Conservation (phyloP, 2,888 invertebrate genomes). For the Siphonodentalium dalli region DNA sequence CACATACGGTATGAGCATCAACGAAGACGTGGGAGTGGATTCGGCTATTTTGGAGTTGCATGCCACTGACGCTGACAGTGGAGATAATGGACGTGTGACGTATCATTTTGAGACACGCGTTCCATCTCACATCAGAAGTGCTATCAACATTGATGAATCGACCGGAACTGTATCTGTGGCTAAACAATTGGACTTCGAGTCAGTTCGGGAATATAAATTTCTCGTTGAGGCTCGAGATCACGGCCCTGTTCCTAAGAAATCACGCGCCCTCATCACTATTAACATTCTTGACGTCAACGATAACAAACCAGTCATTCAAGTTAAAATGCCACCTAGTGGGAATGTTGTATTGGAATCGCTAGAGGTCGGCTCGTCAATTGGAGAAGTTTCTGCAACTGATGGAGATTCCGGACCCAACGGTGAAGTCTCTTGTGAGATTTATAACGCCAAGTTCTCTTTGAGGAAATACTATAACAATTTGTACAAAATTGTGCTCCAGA, state of each 20-base stretch:
- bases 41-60: constrained; percentile 68
- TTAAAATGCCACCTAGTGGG: constrained; percentile 83
- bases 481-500: constrained; percentile 41
- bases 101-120: constrained; percentile 61
- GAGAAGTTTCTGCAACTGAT: constrained; percentile 82
- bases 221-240: constrained; percentile 67
- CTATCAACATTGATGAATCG: constrained; percentile 76
- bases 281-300: constrained; percentile 77
- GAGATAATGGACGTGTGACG: constrained; percentile 73
- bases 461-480: constrained; percentile 35
- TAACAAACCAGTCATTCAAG: constrained; percentile 85
- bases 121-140: constrained; percentile 35
- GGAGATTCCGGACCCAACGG: constrained; percentile 46
- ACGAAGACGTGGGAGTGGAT: constrained; percentile 40
- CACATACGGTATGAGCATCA: constrained; percentile 39
- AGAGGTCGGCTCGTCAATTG: constrained; percentile 87
- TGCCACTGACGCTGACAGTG: constrained; percentile 85
- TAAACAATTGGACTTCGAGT: constrained; percentile 79
- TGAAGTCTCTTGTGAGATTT: constrained; percentile 44
- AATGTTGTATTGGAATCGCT: constrained; percentile 71
- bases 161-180: constrained; percentile 85
- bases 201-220: constrained; percentile 74
- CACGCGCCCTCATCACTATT: constrained; percentile 69
- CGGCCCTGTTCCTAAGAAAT: constrained; percentile 38
- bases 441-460: too few relatives aligned